Evolutionary conservation across 2,888 invertebrate genomes (phyloP).

Genomic region (Lutraria lutraria): DNA sequence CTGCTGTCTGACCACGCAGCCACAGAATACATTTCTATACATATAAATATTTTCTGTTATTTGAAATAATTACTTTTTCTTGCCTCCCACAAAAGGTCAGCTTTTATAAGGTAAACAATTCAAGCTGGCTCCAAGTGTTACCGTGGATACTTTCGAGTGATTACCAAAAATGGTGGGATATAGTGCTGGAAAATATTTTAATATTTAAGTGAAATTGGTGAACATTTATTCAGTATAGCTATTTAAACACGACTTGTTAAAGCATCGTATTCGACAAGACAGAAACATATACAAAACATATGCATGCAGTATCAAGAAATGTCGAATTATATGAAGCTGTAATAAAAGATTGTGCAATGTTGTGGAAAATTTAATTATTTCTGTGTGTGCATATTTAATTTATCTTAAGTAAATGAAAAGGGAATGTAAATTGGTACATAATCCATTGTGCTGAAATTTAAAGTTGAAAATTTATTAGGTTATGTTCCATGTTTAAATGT

Average conservation of each 20-base stretch:
- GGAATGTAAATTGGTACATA: no score
- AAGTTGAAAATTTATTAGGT: neutral
- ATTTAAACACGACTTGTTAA: no score
- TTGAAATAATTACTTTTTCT: neutral
- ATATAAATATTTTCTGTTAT: neutral
- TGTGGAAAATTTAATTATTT: no score
- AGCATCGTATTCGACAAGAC: no score
- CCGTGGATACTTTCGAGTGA: neutral
- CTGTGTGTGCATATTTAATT: no score
- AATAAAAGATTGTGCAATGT: no score
- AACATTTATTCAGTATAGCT: neutral
- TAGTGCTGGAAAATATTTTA: neutral
- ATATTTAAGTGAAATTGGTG: neutral
- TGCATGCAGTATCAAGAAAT: no score
- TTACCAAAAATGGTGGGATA: neutral
- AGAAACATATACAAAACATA: no score
- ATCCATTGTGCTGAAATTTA: no score
- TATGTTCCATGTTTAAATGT: neutral
- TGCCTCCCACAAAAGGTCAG: constrained; percentile 1
- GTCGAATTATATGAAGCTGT: no score
- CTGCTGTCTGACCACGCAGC: neutral
- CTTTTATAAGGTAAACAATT: neutral
- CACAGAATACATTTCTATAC: neutral
- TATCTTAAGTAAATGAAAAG: no score
- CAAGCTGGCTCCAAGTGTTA: neutral